Base-by-base conservation (phyloP, 2,888 invertebrate genomes). In the Spisula solida region DNA sequence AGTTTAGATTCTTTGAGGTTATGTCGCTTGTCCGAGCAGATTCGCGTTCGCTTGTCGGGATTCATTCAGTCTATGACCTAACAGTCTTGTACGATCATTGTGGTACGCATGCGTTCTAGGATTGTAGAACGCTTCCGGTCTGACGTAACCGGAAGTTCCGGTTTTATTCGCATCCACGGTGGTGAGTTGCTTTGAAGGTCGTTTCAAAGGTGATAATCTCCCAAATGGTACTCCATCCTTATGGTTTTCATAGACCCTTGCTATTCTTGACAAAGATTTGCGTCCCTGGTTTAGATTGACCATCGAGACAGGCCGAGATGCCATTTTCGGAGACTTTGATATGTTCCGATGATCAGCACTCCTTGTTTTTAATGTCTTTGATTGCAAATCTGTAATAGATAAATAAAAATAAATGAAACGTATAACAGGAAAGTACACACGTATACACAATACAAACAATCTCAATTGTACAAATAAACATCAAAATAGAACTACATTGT, bases 51-150 rank as follows among this genome's bases (percentile, higher is more conserved):
- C 51, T 8, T 51, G 41, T 48, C 70, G 70, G 1, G 75, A 25
- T 51, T 83, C 75, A 51, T 75, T 83, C 4, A 83, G n/a, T 48
- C 75, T 70, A 29, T 83, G 83, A 4, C 12, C 55, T 29, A 83
- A 70, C 10, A 75, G 20, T 25, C 48, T 83, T 10, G 75, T 29
- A 20, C 48, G 29, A 18, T 48, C 41, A 18, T 83, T 47, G 31
- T 47, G 47, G 16, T 83, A 29, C 51, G 51, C 14, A 78, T 83
- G 83, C 31, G 47, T 20, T 29, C 83, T n/a, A 12, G 83, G 70
- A 25, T 83, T 70, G 31, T 83, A 83, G 70, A 83, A 83, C 14
- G 51, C 48, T 55, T 83, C 83, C 10, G 83, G 83, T 75, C 83
- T 70, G 41, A 29, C 20, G 34, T 75, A 83, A 10, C 48, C 75